Evolutionary conservation across 1,140 invertebrate genomes (phyloP), one percentile per base, ranked within the genome.

Genomic region (Hydropsyche tenuis): DNA sequence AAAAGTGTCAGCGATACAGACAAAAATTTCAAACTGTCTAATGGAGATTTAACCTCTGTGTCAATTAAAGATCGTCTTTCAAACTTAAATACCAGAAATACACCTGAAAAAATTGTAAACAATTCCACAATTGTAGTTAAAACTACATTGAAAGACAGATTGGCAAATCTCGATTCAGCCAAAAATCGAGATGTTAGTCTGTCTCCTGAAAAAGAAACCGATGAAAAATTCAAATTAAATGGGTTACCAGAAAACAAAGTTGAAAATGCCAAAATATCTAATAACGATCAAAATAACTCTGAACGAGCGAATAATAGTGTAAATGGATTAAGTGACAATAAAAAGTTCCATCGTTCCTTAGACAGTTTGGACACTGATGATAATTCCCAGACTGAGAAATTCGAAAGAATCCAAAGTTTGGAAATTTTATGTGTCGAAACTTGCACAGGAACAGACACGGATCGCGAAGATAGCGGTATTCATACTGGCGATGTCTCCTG

Each of bases 391-490:
- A 83, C 80, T 14, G 86, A 86, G 66, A 89, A 87, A 0, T 90
- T 90, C 77, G 89, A 90, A 78, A 85, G 89, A 51, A 88, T 90
- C 16, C 90, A 90, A 79, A 90, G 89, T 77, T 84, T 90, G 37
- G 89, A 90, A 86, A 89, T 82, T 77, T 89, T 80, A 82, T 90
- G 82, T 84, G 88, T 79, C 79, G 82, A 85, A 73, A 82, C 83
- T 72, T 83, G 83, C 23, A 83, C 85, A 43, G 82, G 82, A 42
- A 87, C 85, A 63, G 90, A 92, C 68, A 91, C 90, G 9, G 90
- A 93, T 81, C 86, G 90, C 12, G 92, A 94, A 80, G 92, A 94
- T 77, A 93, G 91, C 69, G 93, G 92, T 2, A 93, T 94, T 66
- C 92, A 94, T 76, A 93, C 91, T 25, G 90, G 90, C 1, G 91